Conservation (phyloP, 2,113 vertebrate species). For the Thomomys bottae region DNA sequence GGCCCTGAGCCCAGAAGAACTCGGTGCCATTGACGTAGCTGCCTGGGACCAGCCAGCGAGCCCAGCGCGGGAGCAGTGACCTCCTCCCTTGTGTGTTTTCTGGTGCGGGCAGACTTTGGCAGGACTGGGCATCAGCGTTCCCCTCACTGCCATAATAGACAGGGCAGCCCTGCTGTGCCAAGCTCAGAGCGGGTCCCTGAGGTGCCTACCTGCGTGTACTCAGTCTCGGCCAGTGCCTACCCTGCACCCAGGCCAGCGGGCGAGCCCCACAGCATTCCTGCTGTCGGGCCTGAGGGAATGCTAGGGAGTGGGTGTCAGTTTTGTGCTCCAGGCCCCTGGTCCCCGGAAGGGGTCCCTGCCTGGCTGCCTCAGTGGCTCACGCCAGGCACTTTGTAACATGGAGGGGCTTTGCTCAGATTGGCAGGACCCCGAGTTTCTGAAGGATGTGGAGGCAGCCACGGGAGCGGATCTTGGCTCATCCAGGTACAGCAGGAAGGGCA, state of each 20-base stretch:
- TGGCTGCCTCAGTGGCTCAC: too few species aligned
- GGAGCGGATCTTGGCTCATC: constrained; percentile 93
- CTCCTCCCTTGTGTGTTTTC: neutral
- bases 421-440: constrained; percentile 93
- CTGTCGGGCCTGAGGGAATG: neutral
- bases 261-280: fast-evolving
- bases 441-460: constrained; percentile 93
- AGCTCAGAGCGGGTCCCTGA: fast-evolving
- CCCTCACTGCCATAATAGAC: too few species aligned
- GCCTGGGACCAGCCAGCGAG: neutral
- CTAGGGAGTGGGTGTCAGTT: too few species aligned
- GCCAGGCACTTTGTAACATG: neutral
- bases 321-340: neutral
- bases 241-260: neutral
- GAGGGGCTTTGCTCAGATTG: constrained; percentile 87
- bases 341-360: neutral
- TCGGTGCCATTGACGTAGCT: neutral
- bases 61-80: neutral
- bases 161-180: fast-evolving
- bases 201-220: neutral
- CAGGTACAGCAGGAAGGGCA: constrained; percentile 79
- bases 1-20: neutral
- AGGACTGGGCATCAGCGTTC: neutral
- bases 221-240: fast-evolving
- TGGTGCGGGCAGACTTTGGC: neutral